Conservation (phyloP, 2,797 vertebrate species). For the Saxicola maurus region DNA sequence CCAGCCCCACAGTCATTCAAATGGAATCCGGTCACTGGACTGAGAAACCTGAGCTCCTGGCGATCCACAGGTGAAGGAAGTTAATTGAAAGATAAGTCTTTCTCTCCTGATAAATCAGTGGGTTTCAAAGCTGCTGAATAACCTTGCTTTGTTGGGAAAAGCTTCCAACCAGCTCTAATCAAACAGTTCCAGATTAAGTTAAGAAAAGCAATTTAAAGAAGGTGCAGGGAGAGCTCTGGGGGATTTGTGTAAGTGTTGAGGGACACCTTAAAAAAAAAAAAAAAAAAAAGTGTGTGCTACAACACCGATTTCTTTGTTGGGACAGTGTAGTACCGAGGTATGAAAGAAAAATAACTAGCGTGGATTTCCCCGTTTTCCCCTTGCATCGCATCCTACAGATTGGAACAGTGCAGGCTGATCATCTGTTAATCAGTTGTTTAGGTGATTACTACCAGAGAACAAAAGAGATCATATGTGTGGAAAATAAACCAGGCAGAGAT, state of each 20-base stretch:
- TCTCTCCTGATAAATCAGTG: conserved; percentile 20
- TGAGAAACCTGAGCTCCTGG: background rate
- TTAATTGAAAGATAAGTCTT: conserved; percentile 24
- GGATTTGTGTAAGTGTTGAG: background rate
- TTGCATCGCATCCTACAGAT: background rate
- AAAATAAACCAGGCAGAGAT: background rate
- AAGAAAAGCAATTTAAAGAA: conserved; percentile 21
- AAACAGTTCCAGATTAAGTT: background rate
- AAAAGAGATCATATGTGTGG: background rate
- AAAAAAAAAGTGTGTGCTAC: background rate
- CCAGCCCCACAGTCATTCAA: background rate
- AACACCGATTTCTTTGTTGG: background rate
- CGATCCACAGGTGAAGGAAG: background rate
- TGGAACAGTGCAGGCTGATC: background rate
- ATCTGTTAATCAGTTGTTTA: background rate
- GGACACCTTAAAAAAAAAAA: background rate
- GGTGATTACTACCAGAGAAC: background rate
- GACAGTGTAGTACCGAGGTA: background rate
- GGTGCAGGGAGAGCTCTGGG: background rate
- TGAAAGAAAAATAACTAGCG: background rate
- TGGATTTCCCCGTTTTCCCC: background rate
- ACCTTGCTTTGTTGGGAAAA: background rate
- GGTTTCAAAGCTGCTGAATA: conserved; percentile 12
- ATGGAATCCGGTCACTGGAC: background rate
- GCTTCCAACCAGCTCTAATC: background rate